Evolutionary conservation across 2,888 invertebrate genomes (phyloP).

Genomic region (Nephrotoma appendiculata): DNA sequence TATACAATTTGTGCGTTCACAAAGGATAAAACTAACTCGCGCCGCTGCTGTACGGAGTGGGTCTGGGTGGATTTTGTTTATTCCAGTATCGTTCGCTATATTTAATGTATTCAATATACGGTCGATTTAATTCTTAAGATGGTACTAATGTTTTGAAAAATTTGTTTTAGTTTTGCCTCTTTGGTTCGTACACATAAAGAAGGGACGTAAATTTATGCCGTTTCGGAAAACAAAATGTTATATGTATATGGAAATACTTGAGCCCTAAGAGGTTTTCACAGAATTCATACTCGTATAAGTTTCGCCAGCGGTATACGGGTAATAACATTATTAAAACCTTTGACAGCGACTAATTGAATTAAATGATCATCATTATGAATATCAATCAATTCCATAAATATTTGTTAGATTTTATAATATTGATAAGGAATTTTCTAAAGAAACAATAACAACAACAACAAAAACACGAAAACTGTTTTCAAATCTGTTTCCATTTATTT

Average conservation of each 20-base stretch:
- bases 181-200: background rate
- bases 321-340: background rate
- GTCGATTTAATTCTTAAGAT: background rate
- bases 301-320: background rate
- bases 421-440: background rate
- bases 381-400: background rate
- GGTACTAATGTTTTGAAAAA: background rate
- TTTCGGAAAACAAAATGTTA: too few species aligned
- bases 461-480: background rate
- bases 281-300: background rate
- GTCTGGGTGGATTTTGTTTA: background rate
- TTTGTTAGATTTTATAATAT: background rate
- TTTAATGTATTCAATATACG: background rate
- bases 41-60: background rate
- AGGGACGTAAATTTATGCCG: background rate
- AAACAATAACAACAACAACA: background rate
- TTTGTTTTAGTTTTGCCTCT: background rate
- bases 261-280: background rate
- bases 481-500: background rate
- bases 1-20: background rate
- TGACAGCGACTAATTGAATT: background rate
- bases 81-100: background rate
- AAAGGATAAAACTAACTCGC: background rate
- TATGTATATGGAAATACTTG: background rate
- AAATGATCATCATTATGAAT: background rate